These are phyloP conservation scores for Opisthocomus hoazin DNA, from an alignment of 2,113 vertebrate genomes.

Conservation along the genomic window DNA sequence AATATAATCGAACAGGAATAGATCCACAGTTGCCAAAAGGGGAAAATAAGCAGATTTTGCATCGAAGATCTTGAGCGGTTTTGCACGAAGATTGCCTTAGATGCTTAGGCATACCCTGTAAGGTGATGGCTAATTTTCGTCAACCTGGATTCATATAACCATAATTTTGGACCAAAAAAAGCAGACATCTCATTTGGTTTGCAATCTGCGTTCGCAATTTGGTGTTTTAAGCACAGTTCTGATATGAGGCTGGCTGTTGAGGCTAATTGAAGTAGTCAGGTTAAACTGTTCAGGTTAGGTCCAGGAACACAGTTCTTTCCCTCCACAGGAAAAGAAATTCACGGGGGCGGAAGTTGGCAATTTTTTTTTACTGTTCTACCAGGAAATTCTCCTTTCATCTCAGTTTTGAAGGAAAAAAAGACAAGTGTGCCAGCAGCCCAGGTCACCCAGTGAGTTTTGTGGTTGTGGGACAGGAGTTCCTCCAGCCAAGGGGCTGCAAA, in stretches of 20 bases:
- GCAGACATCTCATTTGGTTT: background rate
- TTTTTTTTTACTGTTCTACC: background rate
- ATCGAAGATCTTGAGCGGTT: fast-evolving
- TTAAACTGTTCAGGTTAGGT: background rate
- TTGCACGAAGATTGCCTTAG: background rate
- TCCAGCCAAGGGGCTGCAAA: background rate
- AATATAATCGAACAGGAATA: background rate
- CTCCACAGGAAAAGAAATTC: background rate
- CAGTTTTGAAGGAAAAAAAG: background rate
- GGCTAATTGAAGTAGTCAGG: background rate
- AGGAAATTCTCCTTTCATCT: background rate
- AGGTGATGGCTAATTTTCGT: background rate
- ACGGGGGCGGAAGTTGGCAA: fast-evolving
- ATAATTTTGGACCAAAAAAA: background rate
- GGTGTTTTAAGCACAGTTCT: background rate
- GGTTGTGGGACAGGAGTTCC: background rate
- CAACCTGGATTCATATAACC: background rate
- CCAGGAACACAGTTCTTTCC: background rate
- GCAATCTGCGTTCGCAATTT: background rate
- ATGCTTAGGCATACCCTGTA: background rate
- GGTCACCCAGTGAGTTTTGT: background rate
- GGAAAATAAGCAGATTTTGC: background rate
- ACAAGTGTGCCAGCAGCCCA: background rate
- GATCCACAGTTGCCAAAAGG: background rate
- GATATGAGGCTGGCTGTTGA: background rate